Evolutionary conservation across 2,888 invertebrate species (phyloP), one percentile per base, ranked within the genome.

Genomic region (Hypolimnas misippus): DNA sequence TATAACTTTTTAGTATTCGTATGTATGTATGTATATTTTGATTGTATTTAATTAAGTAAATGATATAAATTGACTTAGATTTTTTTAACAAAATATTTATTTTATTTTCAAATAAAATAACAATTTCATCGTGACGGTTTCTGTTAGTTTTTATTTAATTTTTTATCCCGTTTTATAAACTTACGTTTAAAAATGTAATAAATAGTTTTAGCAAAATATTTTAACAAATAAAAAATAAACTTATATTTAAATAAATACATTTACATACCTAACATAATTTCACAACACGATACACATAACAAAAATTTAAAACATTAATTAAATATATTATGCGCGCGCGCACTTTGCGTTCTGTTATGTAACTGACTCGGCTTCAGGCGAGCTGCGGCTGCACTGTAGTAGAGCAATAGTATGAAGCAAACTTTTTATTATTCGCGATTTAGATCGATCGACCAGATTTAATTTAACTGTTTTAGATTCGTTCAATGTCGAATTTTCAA

Each of bases 321-420:
- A 44, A 14, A n/a, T n/a, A n/a, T n/a, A n/a, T n/a, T 17, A 29
- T 16, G 65, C 78, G 82, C 70, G 78, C 72, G 76, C 51, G 61
- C 77, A 62, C 71, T 62, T 62, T 66, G 79, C 76, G 77, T 76
- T 74, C 73, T 62, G 76, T 83, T 80, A 80, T 83, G 80, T 76
- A 81, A 86, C 81, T 85, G 82, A 51, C 46, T 10, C 42, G 17
- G 69, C 62, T 65, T 55, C 67, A 59, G 66, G 25, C 21, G 46
- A 19, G 52, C 50, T 40, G 57, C 35, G 54, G 50, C 31, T 62
- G 62, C 50, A 52, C 54, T 44, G 19, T 19, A 31, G 21, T 59
- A 25, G 25, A 17, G 35, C 8, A 44, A 21, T 14, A 52, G 21
- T 51, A 58, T 58, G 58, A 29, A 35, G 53, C 62, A 62, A 62